Evolutionary conservation across 2,888 invertebrate genomes (phyloP).

Genomic region (Conops quadrifasciatus): DNA sequence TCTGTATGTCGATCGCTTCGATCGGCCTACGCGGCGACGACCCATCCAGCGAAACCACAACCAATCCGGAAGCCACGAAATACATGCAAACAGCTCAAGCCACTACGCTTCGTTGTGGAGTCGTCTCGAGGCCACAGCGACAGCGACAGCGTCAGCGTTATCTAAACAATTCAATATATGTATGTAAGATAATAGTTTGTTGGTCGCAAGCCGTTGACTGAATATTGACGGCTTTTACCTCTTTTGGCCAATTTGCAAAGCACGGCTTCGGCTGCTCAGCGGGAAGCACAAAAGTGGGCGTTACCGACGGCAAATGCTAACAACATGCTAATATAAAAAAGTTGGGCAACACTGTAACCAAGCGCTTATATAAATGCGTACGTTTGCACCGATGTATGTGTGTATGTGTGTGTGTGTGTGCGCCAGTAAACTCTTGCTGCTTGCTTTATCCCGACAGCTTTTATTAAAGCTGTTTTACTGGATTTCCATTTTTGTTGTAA

Average conservation of each 20-base stretch:
- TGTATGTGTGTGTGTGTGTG: slow-evolving; percentile 23
- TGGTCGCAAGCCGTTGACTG: no score
- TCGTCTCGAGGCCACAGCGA: not conserved
- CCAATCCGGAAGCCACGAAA: slow-evolving; percentile 21
- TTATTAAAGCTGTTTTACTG: slow-evolving; percentile 21
- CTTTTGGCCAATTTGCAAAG: not conserved
- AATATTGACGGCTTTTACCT: not conserved
- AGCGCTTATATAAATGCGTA: slow-evolving; percentile 3
- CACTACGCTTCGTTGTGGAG: not conserved
- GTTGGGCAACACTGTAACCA: slow-evolving; percentile 43
- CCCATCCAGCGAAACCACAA: not conserved
- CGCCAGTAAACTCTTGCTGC: slow-evolving; percentile 11
- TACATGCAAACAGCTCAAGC: slow-evolving; percentile 47
- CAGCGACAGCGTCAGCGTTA: not conserved
- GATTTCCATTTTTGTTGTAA: not conserved
- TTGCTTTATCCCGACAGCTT: not conserved
- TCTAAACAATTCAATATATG: no score
- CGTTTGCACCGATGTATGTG: not conserved
- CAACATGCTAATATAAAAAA: no score
- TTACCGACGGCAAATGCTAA: not conserved
- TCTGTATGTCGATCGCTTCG: no score
- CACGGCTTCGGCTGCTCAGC: not conserved
- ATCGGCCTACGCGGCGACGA: no score
- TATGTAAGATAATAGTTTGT: no score
- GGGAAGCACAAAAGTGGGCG: slow-evolving; percentile 12